Conservation (phyloP, 64 coral and sea anemone genomes). For the Pocillopora damicornis region DNA sequence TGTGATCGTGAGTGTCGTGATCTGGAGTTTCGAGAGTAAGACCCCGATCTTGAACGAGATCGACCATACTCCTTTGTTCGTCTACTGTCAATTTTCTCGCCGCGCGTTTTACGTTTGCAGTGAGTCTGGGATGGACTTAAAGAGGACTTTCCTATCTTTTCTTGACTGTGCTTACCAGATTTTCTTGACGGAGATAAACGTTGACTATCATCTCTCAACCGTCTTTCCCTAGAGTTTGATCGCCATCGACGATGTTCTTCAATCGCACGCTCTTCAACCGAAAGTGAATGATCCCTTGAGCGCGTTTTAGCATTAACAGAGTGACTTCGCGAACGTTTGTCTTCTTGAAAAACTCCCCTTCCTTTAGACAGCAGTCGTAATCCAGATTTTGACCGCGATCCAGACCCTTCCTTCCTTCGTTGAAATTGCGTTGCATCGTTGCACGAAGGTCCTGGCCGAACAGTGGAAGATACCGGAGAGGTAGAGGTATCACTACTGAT, state of each 20-base stretch:
- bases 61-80: background rate
- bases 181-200: background rate
- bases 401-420: background rate
- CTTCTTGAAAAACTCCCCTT: background rate
- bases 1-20: background rate
- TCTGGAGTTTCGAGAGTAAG: too few species aligned
- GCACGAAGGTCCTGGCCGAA: background rate
- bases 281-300: background rate
- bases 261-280: background rate
- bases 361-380: background rate
- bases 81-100: background rate
- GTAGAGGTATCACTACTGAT: background rate
- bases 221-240: background rate
- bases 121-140: background rate
- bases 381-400: background rate
- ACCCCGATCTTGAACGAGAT: background rate
- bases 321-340: background rate
- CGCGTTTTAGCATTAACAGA: background rate
- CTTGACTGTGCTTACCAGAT: background rate
- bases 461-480: background rate
- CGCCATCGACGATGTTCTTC: background rate
- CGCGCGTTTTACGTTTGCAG: background rate
- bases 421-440: background rate
- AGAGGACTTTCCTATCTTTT: background rate
- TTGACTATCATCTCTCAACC: background rate